phyloP scores from a whole-genome alignment of 2,113 vertebrate genomes.

The Muntiacus muntjak region DNA sequence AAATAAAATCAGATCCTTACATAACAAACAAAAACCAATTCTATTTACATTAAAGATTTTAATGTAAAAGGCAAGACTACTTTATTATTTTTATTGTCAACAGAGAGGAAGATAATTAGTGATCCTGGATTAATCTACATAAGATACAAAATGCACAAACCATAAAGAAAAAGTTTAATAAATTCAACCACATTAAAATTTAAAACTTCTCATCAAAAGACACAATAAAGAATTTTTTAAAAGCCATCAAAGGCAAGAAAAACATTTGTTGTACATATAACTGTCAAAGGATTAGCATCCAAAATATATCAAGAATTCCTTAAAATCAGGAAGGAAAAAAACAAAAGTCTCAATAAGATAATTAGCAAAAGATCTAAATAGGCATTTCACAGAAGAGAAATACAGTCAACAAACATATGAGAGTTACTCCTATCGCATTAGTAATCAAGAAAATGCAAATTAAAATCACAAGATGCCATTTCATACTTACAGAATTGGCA shows the following conservation, averaged over 20 bases:
- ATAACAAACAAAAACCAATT: not conserved
- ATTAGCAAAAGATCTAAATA: conserved; percentile 8
- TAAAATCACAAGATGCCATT: conserved; percentile 4
- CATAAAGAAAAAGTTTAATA: not conserved
- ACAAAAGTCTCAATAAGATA: not conserved
- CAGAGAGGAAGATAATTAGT: not conserved
- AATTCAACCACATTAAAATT: not conserved
- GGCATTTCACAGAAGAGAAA: not conserved
- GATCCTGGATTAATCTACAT: not conserved
- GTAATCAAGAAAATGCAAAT: conserved; percentile 27
- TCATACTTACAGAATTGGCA: not conserved
- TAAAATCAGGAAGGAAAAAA: not conserved
- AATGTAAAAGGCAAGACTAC: not conserved
- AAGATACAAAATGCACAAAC: not conserved
- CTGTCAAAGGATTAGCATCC: not conserved
- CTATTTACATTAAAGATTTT: not conserved
- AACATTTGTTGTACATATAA: not conserved
- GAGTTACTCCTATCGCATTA: not conserved
- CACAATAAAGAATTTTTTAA: not conserved
- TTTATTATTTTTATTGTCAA: not conserved
- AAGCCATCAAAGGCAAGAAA: not conserved
- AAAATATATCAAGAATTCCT: not conserved
- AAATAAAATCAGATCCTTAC: not conserved
- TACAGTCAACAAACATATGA: not conserved
- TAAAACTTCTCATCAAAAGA: conserved; percentile 23